Evolutionary conservation across 2,113 vertebrate species (phyloP), one percentile per base, ranked within the genome.

Genomic region (Melanocharis versteri): DNA sequence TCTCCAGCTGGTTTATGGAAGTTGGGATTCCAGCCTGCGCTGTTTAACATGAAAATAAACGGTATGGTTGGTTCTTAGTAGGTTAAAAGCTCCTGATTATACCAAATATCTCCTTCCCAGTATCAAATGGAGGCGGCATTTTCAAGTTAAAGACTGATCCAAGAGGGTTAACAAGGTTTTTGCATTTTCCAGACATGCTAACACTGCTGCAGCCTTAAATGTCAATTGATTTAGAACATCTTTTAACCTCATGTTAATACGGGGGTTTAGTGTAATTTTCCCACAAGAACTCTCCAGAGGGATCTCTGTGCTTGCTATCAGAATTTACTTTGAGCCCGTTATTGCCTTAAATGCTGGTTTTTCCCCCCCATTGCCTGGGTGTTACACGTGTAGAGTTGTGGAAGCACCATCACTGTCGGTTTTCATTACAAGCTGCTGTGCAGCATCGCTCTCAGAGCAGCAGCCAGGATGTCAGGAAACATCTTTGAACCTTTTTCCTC

Each of bases 221-320:
- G 96, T 91, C 90, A 95, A 97, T 97, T 97, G 94, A 97, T 97
- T 96, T 90, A 53, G 66, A 94, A 65, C 96, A 82, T 97, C 83
- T 82, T 93, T 96, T 97, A 96, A 95, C 90, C 89, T 91, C 33
- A 37, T 44, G 19, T 97, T 96, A 96, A 96, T 97, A 95, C 65
- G 50, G 76, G 85, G 87, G 83, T 91, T 97, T 93, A 82, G 81
- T 73, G 30, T 91, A 60, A 85, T 66, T 91, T 92, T 94, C 86
- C 77, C 90, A 70, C 86, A 94, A 90, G 83, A 86, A 87, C 68
- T 89, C 90, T 81, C 69, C 35, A 30, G 71, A 40, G 50, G 44
- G 61, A 73, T 79, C 69, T 82, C 73, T 39, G n/a, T 42, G 53
- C 42, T 62, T 66, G 58, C 20, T 70, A 1, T 78, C 51, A 6